Conservation (phyloP, 1,140 invertebrate genomes). For the Procambarus virginalis region DNA sequence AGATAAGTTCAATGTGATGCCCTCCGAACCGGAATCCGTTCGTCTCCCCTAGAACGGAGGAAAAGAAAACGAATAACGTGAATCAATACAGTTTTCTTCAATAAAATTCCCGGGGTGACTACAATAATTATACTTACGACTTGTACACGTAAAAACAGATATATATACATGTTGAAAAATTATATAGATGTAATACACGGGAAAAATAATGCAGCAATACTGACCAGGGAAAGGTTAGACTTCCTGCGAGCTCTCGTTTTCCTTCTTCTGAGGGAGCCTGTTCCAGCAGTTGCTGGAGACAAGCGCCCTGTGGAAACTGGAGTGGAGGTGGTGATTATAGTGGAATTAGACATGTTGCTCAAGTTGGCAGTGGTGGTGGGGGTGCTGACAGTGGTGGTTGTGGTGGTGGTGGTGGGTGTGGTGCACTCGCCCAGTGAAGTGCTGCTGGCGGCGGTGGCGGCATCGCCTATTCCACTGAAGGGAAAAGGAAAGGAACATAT, state of each 20-base stretch:
- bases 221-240: conserved; percentile 68
- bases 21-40: conserved; percentile 67
- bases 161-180: no score
- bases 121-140: background rate
- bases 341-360: background rate
- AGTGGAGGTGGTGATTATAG: conserved; percentile 30
- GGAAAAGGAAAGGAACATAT: background rate
- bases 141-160: no score
- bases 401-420: conserved; percentile 22
- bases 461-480: background rate
- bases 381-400: background rate
- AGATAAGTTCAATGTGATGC: conserved; percentile 47
- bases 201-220: background rate
- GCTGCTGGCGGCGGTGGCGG: conserved; percentile 5
- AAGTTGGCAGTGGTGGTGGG: conserved; percentile 7
- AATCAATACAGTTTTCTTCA: background rate
- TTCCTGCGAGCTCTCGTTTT: conserved; percentile 81
- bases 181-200: background rate
- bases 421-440: background rate
- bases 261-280: conserved; percentile 80
- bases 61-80: background rate
- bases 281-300: conserved; percentile 6
- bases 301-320: conserved; percentile 4
- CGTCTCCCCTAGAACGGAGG: conserved; percentile 51
- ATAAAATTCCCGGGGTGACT: background rate